These are phyloP conservation scores for Drosophila aff. DNA, from an alignment of 1,140 invertebrate species.

Conservation along the genomic window DNA sequence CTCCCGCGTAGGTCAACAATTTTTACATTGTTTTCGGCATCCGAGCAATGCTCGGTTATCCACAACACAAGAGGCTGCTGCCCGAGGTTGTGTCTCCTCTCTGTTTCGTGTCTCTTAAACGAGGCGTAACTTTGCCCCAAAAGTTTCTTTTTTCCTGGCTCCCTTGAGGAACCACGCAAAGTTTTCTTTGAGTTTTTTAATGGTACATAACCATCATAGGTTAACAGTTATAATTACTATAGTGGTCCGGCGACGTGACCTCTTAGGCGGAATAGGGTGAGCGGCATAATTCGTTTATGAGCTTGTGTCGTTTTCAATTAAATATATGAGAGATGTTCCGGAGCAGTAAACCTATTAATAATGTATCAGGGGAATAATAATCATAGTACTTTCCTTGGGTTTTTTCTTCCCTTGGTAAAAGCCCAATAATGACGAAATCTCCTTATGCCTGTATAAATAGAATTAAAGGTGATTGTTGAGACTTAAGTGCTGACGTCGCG, in stretches of 20 bases:
- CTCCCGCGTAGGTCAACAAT: conserved; percentile 69
- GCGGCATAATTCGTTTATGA: conserved; percentile 6
- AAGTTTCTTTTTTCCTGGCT: conserved; percentile 33
- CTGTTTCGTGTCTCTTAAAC: conserved; percentile 34
- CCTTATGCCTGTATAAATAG: background rate
- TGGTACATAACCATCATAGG: conserved; percentile 58
- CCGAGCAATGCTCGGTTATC: conserved; percentile 62
- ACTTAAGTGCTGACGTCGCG: conserved; percentile 6
- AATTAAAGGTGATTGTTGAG: background rate
- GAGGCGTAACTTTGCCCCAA: conserved; percentile 32
- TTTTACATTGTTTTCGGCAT: conserved; percentile 75
- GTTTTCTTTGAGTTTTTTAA: conserved; percentile 41
- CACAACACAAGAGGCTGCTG: conserved; percentile 31
- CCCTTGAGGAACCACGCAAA: conserved; percentile 37
- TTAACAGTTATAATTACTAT: conserved; percentile 57
- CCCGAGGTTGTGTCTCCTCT: conserved; percentile 49
- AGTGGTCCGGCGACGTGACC: conserved; percentile 42
- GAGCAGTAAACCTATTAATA: background rate
- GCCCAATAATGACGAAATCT: background rate
- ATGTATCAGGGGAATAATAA: background rate
- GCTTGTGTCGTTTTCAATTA: conserved; percentile 1
- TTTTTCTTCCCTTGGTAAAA: background rate
- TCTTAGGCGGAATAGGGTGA: conserved; percentile 3
- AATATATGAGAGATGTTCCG: background rate
- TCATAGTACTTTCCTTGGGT: background rate